Conservation (phyloP, 2,797 vertebrate species). For the Loriculus beryllinus region DNA sequence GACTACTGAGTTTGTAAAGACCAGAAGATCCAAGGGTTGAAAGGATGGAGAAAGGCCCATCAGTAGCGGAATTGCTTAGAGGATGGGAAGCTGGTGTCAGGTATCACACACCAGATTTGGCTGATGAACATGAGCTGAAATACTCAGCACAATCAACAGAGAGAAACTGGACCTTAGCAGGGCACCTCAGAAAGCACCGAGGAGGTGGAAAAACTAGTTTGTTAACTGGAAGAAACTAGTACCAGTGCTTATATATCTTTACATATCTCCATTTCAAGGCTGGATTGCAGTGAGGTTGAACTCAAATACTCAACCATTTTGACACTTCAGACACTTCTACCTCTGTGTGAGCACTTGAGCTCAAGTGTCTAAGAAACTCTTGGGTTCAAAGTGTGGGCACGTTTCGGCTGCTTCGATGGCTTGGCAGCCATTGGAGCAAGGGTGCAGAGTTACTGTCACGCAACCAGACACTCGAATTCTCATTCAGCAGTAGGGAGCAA, state of each 20-base stretch:
- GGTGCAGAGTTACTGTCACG: not conserved
- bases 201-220: not conserved
- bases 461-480: not conserved
- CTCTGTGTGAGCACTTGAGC: not conserved
- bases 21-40: not conserved
- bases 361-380: conserved; percentile 2
- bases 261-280: not conserved
- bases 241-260: not conserved
- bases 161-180: not conserved
- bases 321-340: conserved; percentile 5
- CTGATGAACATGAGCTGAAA: not conserved
- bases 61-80: not conserved
- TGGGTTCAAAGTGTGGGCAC: not conserved
- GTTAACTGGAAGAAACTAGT: not conserved
- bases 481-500: not conserved
- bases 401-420: not conserved
- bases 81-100: not conserved
- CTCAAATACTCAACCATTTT: not conserved
- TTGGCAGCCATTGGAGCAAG: not conserved
- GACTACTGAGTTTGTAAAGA: not conserved
- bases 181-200: not conserved
- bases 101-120: not conserved
- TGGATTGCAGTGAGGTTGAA: not conserved
- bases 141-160: not conserved
- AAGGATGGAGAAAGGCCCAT: not conserved